Percentiles rank a stretch among this genome's conserved stretches.
phyloP scores from a whole-genome alignment of 2,888 invertebrate species.

The Perizoma affinitatum region DNA sequence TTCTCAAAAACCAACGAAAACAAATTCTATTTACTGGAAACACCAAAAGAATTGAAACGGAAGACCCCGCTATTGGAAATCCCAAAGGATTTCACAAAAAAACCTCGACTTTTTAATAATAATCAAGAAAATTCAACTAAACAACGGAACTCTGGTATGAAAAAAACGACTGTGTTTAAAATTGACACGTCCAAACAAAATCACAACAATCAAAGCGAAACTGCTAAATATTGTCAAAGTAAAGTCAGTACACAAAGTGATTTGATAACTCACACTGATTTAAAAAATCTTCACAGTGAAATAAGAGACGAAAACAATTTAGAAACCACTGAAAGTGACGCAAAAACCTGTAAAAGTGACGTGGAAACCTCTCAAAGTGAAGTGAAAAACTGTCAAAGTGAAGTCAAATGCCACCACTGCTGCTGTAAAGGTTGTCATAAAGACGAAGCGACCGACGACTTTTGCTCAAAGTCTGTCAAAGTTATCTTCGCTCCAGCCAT shows the following conservation, averaged over 20 bases:
- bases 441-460: constrained; percentile 40
- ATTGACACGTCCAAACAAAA: no score
- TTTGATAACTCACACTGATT: not conserved
- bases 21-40: constrained; percentile 68
- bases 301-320: constrained; percentile 1
- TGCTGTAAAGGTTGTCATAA: constrained; percentile 47
- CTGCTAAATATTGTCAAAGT: constrained; percentile 7
- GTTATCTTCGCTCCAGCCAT: constrained; percentile 74
- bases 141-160: constrained; percentile 22
- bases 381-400: constrained; percentile 32
- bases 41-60: constrained; percentile 69
- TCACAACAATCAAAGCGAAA: constrained; percentile 8
- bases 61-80: constrained; percentile 65
- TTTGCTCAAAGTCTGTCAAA: constrained; percentile 62
- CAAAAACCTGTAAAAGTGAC: constrained; percentile 6
- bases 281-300: not conserved
- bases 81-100: constrained; percentile 62
- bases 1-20: constrained; percentile 48
- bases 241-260: not conserved
- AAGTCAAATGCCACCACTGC: constrained; percentile 52
- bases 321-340: constrained; percentile 2
- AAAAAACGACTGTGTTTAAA: constrained; percentile 5
- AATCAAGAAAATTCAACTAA: constrained; percentile 18
- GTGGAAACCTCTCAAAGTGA: constrained; percentile 26
- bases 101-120: constrained; percentile 58